These are phyloP conservation scores for Mormyrus lacerda DNA, from an alignment of 2,113 vertebrate species.

Conservation along the genomic window DNA sequence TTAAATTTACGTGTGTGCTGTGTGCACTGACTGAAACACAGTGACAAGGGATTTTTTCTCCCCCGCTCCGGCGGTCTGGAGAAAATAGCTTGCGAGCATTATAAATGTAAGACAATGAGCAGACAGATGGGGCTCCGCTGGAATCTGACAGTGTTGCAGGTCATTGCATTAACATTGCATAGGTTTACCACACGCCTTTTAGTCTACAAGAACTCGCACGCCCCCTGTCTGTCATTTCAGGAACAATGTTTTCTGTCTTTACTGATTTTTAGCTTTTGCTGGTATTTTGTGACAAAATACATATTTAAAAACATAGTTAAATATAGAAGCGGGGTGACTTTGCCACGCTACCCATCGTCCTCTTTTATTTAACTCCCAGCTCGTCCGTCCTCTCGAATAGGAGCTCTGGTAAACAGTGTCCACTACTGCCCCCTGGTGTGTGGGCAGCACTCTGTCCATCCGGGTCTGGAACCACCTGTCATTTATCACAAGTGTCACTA, in stretches of 20 bases:
- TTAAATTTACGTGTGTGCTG: background rate
- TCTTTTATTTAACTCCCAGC: background rate
- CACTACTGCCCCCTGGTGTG: background rate
- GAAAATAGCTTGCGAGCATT: background rate
- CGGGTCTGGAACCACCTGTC: background rate
- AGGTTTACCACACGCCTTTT: background rate
- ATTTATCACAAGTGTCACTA: background rate
- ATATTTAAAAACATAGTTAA: background rate
- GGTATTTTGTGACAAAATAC: background rate
- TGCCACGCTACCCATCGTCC: background rate
- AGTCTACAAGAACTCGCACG: background rate
- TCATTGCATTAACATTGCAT: slow-evolving; percentile 11
- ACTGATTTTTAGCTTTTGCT: background rate
- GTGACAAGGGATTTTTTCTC: background rate
- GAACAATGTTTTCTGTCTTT: background rate
- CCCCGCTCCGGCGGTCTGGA: background rate
- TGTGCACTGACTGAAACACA: background rate
- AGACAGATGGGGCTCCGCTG: background rate
- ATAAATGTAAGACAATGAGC: background rate
- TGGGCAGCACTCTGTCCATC: background rate
- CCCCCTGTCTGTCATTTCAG: background rate
- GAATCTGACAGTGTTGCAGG: background rate
- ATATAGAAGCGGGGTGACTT: background rate
- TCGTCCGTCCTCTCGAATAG: background rate
- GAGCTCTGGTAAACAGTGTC: background rate